Conservation (phyloP, 2,888 invertebrate species). For the Epistrophella euchroma region DNA sequence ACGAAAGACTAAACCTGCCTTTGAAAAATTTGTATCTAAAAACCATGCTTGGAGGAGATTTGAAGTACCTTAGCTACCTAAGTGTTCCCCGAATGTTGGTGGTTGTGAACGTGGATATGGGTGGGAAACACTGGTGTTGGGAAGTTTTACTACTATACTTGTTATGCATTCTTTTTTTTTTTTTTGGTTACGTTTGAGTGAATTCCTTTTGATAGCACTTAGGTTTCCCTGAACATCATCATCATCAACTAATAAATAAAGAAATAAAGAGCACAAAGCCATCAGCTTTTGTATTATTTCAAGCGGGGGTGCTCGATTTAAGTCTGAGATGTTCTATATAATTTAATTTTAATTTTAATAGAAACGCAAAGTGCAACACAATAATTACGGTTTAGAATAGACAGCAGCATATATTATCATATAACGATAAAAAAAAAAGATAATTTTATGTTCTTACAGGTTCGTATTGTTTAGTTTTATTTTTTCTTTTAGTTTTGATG, state of each 20-base stretch:
- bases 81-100: conserved; percentile 29
- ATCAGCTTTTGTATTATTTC: not conserved
- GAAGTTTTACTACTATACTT: conserved; percentile 65
- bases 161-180: conserved; percentile 5
- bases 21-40: conserved; percentile 67
- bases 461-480: conserved; percentile 24
- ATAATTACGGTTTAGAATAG: conserved; percentile 31
- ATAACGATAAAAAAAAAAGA: conserved; percentile 16
- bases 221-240: conserved; percentile 16
- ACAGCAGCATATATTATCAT: conserved; percentile 20
- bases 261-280: conserved; percentile 20
- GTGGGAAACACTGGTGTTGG: conserved; percentile 71
- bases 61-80: conserved; percentile 39
- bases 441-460: conserved; percentile 42
- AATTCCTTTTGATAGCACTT: conserved; percentile 36
- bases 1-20: conserved; percentile 79
- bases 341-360: conserved; percentile 31
- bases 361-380: conserved; percentile 46
- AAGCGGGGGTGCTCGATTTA: conserved; percentile 42
- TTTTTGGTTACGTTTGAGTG: conserved; percentile 58
- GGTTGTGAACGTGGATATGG: conserved; percentile 46
- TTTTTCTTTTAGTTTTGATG: not conserved
- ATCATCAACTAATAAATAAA: conserved; percentile 5
- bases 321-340: conserved; percentile 22
- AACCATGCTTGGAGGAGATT: conserved; percentile 66